Conservation (phyloP, 2,797 vertebrate genomes). For the Myotis myotis region DNA sequence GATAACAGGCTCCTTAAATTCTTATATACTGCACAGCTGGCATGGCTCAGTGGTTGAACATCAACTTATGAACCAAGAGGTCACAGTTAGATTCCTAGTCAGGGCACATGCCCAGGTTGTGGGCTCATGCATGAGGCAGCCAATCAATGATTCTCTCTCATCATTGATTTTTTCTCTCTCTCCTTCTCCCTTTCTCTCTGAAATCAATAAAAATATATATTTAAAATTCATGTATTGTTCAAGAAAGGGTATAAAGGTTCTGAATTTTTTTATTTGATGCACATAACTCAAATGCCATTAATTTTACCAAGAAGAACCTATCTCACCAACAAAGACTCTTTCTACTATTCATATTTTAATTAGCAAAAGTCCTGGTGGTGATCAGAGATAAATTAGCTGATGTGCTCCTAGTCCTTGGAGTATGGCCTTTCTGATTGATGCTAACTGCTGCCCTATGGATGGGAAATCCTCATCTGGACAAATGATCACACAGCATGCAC, state of each 20-base stretch:
- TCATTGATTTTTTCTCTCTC: too few relatives aligned
- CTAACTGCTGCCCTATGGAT: neutral
- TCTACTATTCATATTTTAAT: neutral
- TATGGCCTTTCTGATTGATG: neutral
- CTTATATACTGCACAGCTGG: neutral
- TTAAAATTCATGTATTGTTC: neutral
- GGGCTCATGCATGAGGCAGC: too few relatives aligned
- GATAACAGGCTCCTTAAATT: neutral
- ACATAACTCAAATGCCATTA: neutral
- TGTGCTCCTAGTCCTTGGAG: neutral
- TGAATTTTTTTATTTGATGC: neutral
- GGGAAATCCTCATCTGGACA: neutral
- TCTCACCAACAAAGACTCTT: neutral
- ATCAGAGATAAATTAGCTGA: neutral
- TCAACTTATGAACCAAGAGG: too few relatives aligned
- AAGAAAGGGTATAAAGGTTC: neutral
- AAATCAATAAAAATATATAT: too few relatives aligned
- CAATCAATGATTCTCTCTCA: too few relatives aligned
- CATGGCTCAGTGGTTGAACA: too few relatives aligned
- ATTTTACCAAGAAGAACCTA: neutral
- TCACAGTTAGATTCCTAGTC: too few relatives aligned
- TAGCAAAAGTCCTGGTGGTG: neutral
- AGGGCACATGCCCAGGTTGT: too few relatives aligned
- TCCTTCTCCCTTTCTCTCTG: too few relatives aligned
- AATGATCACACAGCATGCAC: neutral